These are phyloP conservation scores for Pseudotriccus pelzelni DNA, from an alignment of 2,797 vertebrate species.

Conservation along the genomic window DNA sequence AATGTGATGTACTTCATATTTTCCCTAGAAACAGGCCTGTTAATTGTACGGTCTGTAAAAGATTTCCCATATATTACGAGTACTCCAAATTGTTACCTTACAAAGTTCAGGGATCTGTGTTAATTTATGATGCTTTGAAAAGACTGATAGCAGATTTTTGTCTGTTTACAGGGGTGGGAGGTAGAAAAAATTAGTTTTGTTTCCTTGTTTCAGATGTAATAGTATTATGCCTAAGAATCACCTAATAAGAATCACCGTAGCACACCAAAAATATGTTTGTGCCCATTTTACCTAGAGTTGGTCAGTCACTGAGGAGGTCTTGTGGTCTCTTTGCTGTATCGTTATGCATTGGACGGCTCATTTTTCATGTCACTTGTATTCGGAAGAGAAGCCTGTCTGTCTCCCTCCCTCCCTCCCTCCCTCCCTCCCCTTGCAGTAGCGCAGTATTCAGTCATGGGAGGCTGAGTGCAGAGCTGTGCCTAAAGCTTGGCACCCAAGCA, in stretches of 20 bases:
- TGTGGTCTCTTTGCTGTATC: neutral
- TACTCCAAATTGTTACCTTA: neutral
- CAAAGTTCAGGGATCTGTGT: neutral
- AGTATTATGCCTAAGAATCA: neutral
- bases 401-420: neutral
- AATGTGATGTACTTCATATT: neutral
- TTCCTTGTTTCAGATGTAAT: neutral
- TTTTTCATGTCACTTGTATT: neutral
- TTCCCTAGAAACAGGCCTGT: neutral
- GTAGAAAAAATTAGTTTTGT: neutral
- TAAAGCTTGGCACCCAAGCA: neutral
- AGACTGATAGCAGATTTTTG: neutral
- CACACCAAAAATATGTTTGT: neutral
- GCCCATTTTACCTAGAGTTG: neutral
- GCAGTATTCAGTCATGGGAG: rapidly evolving
- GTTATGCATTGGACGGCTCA: neutral
- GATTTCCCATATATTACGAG: neutral
- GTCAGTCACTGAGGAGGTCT: neutral
- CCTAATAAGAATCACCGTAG: neutral
- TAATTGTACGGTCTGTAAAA: neutral
- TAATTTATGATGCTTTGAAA: neutral
- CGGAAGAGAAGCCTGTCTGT: neutral
- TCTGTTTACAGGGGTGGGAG: neutral
- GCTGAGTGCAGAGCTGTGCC: neutral
- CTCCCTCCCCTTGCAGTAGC: neutral